Base-by-base conservation (phyloP, 2,113 vertebrate genomes). In the Ailurus styani region DNA sequence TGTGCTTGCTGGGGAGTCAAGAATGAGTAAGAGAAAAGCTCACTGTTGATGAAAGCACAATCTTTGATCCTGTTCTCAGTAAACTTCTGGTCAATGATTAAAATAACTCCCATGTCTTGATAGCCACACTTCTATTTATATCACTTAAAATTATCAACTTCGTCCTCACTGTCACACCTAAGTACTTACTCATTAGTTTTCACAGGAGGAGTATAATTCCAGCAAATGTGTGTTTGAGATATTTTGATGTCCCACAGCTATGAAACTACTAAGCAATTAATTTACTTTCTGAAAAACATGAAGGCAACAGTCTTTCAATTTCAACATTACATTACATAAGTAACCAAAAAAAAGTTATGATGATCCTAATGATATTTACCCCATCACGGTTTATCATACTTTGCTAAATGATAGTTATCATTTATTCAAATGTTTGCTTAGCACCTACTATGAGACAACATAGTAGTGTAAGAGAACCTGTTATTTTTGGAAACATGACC, bases 191-290 rank as follows among this genome's bases (percentile, higher is more conserved):
- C 95, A 95, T 95, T 96, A 93, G 93, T 86, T 88, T 95, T 96
- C 29, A 0, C 88, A 75, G 83, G 68, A 96, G 83, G 82, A 79
- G 62, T 68, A 78, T 95, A 72, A 95, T 94, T 95, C 95, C 96
- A 97, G 72, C 85, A 97, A 97, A 91, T 89, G 62, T 89, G 78
- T 91, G 91, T 95, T 70, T 87, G 73, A 97, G 79, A 88, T 70
- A 94, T 81, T 88, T 89, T 77, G 68, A 86, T 40, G 52, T 83
- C 97, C 95, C 75, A 23, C 64, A 87, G 96, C 84, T 95, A 83
- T 47, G 87, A 89, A 90, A 83, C 62, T 64, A 89, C 31, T 88
- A 90, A 34, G 62, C 11, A 47, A 95, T 84, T 96, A 60, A 79
- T 87, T 96, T 95, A 23, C 85, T 96, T 93, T 89, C 93, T 27